Conservation (phyloP, 2,113 vertebrate genomes). For the Nyctereutes procyonoides region DNA sequence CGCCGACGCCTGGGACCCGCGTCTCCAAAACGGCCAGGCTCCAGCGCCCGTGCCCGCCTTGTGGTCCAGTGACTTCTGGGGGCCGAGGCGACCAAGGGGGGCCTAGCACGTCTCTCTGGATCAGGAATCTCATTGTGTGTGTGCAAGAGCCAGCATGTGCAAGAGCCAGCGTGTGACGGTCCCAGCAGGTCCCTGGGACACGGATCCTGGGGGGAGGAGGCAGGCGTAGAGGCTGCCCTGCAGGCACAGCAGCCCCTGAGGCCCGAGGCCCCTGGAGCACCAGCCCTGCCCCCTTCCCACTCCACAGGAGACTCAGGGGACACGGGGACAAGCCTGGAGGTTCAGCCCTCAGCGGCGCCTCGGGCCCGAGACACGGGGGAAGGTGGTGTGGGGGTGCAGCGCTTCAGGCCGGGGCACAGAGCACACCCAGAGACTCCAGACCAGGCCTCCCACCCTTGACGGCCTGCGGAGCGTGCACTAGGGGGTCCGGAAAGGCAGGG, state of each 20-base stretch:
- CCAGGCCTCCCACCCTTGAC: not conserved
- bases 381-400: not conserved
- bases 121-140: not conserved
- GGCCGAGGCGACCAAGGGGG: not conserved
- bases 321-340: not conserved
- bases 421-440: not conserved
- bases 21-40: not conserved
- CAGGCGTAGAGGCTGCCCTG: too few relatives aligned
- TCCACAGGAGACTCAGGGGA: not conserved
- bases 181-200: not conserved
- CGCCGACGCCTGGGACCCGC: not conserved
- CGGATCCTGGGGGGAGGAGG: too few relatives aligned
- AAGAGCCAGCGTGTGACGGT: too few relatives aligned
- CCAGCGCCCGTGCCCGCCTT: not conserved
- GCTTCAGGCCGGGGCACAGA: not conserved
- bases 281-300: not conserved
- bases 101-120: not conserved
- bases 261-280: not conserved
- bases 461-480: not conserved
- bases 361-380: too few relatives aligned
- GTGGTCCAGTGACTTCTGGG: not conserved
- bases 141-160: too few relatives aligned
- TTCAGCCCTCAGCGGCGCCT: too few relatives aligned
- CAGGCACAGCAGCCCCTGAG: not conserved
- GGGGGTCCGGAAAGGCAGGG: not conserved